Percentiles rank a stretch among this genome's conserved stretches.
These are phyloP conservation scores for Oasisia sp. DNA, from an alignment of 2,888 invertebrate species.

Conservation along the genomic window DNA sequence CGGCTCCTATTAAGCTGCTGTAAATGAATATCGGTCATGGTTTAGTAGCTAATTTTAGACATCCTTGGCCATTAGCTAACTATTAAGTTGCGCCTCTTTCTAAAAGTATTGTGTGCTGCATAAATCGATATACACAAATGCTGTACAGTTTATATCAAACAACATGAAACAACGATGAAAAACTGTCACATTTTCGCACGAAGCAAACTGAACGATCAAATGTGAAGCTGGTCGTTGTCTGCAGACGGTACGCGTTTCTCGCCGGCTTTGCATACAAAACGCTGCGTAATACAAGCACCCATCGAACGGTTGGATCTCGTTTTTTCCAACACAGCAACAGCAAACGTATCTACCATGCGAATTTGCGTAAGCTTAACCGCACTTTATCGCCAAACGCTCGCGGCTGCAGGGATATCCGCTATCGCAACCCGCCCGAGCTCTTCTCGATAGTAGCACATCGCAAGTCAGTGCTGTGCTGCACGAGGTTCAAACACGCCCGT, in stretches of 20 bases:
- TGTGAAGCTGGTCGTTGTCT: background rate
- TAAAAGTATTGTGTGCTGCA: background rate
- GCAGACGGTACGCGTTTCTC: background rate
- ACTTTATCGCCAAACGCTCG: background rate
- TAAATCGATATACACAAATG: background rate
- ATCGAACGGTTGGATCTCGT: background rate
- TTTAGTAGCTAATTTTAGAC: background rate
- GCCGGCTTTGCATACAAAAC: background rate
- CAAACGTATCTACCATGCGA: background rate
- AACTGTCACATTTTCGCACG: no score
- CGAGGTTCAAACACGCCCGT: background rate
- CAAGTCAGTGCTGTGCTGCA: background rate
- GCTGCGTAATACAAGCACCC: background rate
- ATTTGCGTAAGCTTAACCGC: background rate
- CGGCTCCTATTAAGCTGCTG: background rate
- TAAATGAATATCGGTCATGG: conserved; percentile 8
- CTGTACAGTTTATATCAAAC: no score
- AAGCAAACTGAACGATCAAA: no score
- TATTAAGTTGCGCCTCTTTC: background rate
- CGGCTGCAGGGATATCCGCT: background rate
- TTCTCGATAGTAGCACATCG: background rate
- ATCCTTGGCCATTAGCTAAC: background rate
- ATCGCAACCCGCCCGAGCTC: background rate
- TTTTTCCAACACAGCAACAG: background rate
- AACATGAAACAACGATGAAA: no score